Evolutionary conservation across 2,888 invertebrate species (phyloP), one percentile per base, ranked within the genome.

Genomic region (Drosophila villosipedis): DNA sequence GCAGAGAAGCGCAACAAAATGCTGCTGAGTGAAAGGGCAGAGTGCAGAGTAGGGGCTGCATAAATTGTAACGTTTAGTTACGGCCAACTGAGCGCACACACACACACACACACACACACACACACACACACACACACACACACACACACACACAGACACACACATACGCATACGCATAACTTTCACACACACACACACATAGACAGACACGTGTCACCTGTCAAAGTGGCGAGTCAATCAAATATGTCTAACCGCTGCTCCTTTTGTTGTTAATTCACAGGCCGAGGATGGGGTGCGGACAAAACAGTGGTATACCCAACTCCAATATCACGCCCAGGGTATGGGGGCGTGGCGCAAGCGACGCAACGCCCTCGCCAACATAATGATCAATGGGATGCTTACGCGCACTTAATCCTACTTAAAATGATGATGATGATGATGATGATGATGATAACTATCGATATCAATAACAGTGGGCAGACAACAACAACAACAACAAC

Each of bases 341-440:
- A 96, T 98, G 83, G 98, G 98, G 70, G 96, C 97, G 10, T 99
- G 99, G 99, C 95, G 98, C 62, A 96, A 97, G 92, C 95, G 98
- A 77, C 95, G 99, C 43, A 98, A 98, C 91, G 99, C 98, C 9
- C 94, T 99, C 87, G 98, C 98, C n/a, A 98, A 99, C 92, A 98
- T 99, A 83, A 98, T 99, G 98, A 98, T 98, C 91, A 98, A 97
- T 92, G 97, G 97, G 60, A 96, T 96, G 96, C 93, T 95, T 81
- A 94, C 95, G 4, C 78, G 90, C 57, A 84, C 85, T 68, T 88
- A 84, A 78, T 64, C 54, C 49, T 14, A 43, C 63, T 43, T 43
- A 57, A 41, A 16, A 77, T 33, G 37, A 2, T 4, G 16, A 19
- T 25, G 54, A 55, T 22, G 22, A 53, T 25, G 25, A 25, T 22